Evolutionary conservation across 1,140 invertebrate genomes (phyloP).

Genomic region (Zaprionus gabonicus): DNA sequence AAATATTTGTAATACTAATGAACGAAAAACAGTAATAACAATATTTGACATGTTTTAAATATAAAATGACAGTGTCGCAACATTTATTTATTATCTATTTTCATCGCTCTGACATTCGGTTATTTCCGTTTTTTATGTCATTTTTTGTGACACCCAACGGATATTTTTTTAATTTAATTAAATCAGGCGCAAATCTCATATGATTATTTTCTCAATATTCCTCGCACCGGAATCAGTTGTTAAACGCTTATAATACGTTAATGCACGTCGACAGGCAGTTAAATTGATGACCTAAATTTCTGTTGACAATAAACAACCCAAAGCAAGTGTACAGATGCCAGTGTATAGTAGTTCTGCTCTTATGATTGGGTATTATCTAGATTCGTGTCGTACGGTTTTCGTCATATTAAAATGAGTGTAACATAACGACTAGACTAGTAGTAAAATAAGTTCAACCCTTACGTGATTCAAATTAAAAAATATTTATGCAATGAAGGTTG

Average conservation of each 20-base stretch:
- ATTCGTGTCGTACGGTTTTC: no score
- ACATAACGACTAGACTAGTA: not conserved
- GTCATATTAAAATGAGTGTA: no score
- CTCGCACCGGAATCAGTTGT: conserved; percentile 25
- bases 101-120: conserved; percentile 15
- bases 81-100: not conserved
- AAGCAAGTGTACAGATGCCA: conserved; percentile 61
- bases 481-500: not conserved
- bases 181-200: conserved; percentile 56
- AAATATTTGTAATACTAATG: not conserved
- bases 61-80: not conserved
- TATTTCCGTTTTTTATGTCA: conserved; percentile 23
- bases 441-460: not conserved
- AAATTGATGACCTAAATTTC: conserved; percentile 52
- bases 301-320: conserved; percentile 52
- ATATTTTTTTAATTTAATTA: conserved; percentile 60
- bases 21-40: not conserved
- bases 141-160: conserved; percentile 41
- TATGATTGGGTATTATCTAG: no score
- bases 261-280: conserved; percentile 39
- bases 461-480: not conserved
- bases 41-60: not conserved
- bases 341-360: no score
- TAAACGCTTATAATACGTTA: conserved; percentile 67
- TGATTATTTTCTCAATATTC: conserved; percentile 43